Evolutionary conservation across 2,888 invertebrate genomes (phyloP).

Genomic region (Mystacides longicornis): DNA sequence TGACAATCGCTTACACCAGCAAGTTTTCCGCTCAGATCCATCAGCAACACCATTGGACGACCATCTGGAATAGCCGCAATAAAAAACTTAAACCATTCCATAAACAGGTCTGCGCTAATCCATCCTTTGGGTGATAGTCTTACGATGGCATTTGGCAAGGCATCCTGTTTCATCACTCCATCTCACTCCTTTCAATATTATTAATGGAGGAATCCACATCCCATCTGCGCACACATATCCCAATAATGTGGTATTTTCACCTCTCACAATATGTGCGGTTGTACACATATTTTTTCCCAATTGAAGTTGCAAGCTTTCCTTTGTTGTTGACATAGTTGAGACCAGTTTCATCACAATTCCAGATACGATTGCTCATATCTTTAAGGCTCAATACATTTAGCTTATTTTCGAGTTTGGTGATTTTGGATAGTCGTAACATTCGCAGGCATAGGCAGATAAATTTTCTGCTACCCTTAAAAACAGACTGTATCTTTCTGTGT

Average conservation of each 20-base stretch:
- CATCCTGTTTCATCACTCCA: constrained; percentile 23
- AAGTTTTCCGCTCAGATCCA: no score
- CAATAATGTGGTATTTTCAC: constrained; percentile 25
- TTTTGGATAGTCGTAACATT: constrained; percentile 17
- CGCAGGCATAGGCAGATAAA: constrained; percentile 19
- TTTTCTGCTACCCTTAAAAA: constrained; percentile 22
- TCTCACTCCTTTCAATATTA: constrained; percentile 26
- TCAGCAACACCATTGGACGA: no score
- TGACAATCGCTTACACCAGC: no score
- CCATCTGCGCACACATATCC: constrained; percentile 24
- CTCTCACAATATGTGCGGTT: constrained; percentile 26
- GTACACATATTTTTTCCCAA: no score
- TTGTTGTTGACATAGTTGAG: constrained; percentile 25
- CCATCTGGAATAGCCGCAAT: no score
- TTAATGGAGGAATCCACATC: no score
- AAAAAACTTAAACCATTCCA: constrained; percentile 2
- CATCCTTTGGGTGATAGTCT: no score
- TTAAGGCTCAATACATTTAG: constrained; percentile 8
- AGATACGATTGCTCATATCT: no score
- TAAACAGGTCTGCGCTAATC: no score
- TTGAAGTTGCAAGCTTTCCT: constrained; percentile 24
- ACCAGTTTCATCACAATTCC: constrained; percentile 26
- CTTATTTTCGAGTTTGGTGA: constrained; percentile 20
- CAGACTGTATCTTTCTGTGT: constrained; percentile 16
- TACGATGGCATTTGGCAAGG: constrained; percentile 27